These are phyloP conservation scores for Erebia epiphron DNA, from an alignment of 2,888 invertebrate species.

Conservation along the genomic window DNA sequence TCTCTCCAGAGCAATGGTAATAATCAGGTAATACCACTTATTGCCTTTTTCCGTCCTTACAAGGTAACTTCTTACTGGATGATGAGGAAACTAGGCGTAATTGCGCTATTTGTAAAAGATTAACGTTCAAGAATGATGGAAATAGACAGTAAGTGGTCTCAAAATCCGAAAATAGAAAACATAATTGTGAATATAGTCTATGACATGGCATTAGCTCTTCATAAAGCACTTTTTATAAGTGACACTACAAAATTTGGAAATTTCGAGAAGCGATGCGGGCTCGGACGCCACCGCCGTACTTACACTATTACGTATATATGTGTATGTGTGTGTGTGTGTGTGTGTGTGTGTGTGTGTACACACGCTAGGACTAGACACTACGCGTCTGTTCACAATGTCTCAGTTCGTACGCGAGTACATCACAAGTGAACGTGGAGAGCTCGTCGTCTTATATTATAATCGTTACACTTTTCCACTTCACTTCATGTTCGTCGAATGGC, in stretches of 20 bases:
- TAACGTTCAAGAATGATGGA: background rate
- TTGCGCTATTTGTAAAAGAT: background rate
- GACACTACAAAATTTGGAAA: conserved; percentile 27
- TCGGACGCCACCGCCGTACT: conserved; percentile 53
- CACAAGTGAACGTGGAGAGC: conserved; percentile 27
- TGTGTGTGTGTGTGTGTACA: conserved; percentile 58
- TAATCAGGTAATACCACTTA: conserved; percentile 42
- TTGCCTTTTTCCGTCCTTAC: conserved; percentile 39
- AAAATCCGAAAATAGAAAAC: conserved; percentile 1
- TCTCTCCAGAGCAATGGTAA: conserved; percentile 26
- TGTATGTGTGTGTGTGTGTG: conserved; percentile 59
- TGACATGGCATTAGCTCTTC: conserved; percentile 24
- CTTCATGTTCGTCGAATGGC: conserved; percentile 25
- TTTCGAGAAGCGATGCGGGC: conserved; percentile 45
- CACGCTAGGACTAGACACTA: conserved; percentile 71
- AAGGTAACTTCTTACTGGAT: conserved; percentile 31
- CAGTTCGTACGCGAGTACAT: conserved; percentile 14
- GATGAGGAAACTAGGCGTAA: conserved; percentile 9
- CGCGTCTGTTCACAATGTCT: conserved; percentile 54
- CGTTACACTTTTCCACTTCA: conserved; percentile 17
- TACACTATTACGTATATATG: conserved; percentile 76
- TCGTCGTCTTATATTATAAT: conserved; percentile 12
- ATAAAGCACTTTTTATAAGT: conserved; percentile 22
- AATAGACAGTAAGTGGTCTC: conserved; percentile 14
- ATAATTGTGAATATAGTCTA: conserved; percentile 11